These are phyloP conservation scores for Brachionus paranguensis DNA, from an alignment of 1,140 invertebrate genomes.

Conservation along the genomic window DNA sequence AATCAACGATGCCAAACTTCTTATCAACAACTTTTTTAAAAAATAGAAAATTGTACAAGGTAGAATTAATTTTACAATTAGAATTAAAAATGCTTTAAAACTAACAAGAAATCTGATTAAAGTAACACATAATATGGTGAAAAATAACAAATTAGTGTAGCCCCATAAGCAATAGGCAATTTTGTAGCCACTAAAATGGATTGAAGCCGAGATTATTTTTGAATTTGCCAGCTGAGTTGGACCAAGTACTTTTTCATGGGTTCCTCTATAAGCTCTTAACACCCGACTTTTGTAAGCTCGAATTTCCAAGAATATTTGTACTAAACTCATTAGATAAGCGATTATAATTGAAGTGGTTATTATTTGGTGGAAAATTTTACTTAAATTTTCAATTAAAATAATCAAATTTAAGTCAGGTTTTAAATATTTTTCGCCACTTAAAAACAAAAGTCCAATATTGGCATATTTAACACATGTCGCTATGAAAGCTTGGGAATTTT, in stretches of 20 bases:
- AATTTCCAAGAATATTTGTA: not conserved
- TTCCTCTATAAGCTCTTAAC: conserved; percentile 3
- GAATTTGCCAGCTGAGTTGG: not conserved
- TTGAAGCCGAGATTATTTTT: not conserved
- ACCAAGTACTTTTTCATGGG: not conserved
- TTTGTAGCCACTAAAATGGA: conserved; percentile 4
- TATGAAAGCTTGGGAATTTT: not conserved
- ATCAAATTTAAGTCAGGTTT: not conserved
- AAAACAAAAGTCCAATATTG: not conserved
- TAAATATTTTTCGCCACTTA: not conserved
- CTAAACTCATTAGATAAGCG: not conserved
- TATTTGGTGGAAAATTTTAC: not conserved
- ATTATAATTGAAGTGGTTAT: not conserved
- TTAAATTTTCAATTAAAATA: not conserved
- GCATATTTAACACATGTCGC: not conserved
- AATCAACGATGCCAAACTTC: not conserved
- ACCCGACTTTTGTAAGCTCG: not conserved
- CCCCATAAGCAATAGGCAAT: conserved; percentile 36
- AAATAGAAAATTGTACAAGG: not conserved
- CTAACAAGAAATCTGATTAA: not conserved
- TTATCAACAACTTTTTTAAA: not conserved
- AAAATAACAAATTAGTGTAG: not conserved
- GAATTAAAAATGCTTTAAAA: not conserved
- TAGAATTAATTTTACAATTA: not conserved
- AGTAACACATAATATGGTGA: not conserved